phyloP scores from a whole-genome alignment of 2,888 invertebrate genomes.

The Melipona beecheii region DNA sequence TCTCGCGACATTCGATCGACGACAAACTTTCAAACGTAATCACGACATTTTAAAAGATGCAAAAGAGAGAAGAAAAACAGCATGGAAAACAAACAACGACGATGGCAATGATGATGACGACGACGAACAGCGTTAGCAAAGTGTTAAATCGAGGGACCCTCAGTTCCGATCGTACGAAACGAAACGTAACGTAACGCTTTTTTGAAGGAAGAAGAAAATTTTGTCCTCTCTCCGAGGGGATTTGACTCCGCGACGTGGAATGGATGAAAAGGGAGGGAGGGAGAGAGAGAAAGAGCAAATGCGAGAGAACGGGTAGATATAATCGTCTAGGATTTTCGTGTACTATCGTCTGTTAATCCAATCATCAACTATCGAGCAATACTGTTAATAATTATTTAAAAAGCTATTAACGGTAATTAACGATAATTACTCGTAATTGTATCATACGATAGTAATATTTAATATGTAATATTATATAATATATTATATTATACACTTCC shows the following conservation, averaged over 20 bases:
- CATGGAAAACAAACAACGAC: background rate
- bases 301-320: background rate
- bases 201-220: slow-evolving; percentile 21
- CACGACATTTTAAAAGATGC: background rate
- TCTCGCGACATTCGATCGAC: slow-evolving; percentile 38
- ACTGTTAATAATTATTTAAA: slow-evolving; percentile 48
- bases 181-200: slow-evolving; percentile 36
- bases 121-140: background rate
- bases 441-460: slow-evolving; percentile 50
- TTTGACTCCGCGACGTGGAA: background rate
- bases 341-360: slow-evolving; percentile 49
- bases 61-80: background rate
- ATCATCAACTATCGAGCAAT: slow-evolving; percentile 52
- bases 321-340: slow-evolving; percentile 22
- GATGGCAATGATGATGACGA: background rate
- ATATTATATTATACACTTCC: slow-evolving; percentile 53
- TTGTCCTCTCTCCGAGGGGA: background rate
- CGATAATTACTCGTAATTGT: slow-evolving; percentile 44
- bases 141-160: slow-evolving; percentile 24
- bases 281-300: background rate
- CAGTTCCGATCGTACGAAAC: slow-evolving; percentile 18
- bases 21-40: slow-evolving; percentile 22
- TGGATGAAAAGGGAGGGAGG: background rate
- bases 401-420: slow-evolving; percentile 39
- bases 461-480: slow-evolving; percentile 64